Conservation (phyloP, 2,113 vertebrate genomes). For the Arenaria interpres region DNA sequence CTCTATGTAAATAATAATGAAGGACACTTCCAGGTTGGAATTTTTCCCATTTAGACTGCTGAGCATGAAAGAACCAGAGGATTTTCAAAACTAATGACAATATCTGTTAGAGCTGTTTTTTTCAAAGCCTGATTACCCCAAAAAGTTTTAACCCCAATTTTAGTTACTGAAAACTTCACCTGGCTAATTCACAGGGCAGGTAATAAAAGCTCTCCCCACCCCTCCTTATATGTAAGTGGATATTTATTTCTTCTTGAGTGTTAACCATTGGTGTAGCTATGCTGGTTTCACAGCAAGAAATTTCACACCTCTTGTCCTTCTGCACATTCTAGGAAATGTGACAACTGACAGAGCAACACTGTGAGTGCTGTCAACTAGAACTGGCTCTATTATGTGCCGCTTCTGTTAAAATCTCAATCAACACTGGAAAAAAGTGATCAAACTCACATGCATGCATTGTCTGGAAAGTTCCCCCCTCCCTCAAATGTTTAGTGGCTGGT, state of each 20-base stretch:
- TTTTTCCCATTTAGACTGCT: constrained; percentile 1
- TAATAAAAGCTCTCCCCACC: background rate
- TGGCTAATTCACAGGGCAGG: background rate
- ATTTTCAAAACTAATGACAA: background rate
- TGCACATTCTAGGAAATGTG: background rate
- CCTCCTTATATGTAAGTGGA: background rate
- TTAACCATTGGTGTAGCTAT: background rate
- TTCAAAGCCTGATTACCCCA: background rate
- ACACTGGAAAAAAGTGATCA: background rate
- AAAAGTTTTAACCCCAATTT: background rate
- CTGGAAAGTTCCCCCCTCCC: background rate
- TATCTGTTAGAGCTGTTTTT: background rate
- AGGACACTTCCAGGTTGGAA: constrained; percentile 58
- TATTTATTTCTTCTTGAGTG: background rate
- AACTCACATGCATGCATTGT: background rate
- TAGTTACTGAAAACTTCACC: background rate
- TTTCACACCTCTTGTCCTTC: background rate
- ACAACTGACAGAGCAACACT: background rate
- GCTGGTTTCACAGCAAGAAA: background rate
- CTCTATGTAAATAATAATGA: constrained; percentile 65
- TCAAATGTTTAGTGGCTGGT: background rate
- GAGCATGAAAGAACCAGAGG: constrained; percentile 1
- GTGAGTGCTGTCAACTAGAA: background rate
- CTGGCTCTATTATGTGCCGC: background rate
- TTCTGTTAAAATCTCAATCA: background rate